Base-by-base conservation (phyloP, 1,140 invertebrate species). In the Aphelenchoides besseyi region DNA sequence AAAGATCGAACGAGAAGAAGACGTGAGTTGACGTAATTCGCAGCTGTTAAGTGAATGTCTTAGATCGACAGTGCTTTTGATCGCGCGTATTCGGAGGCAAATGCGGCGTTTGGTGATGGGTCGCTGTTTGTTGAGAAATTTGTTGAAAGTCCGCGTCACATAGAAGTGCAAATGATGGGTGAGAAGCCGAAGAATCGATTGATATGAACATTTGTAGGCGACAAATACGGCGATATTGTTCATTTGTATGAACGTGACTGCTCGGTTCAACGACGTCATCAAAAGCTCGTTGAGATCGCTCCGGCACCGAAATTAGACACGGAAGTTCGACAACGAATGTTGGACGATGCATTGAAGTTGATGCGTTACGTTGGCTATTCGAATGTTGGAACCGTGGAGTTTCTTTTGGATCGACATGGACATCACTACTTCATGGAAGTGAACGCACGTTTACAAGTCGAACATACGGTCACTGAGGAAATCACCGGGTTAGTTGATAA, bases 381-480 rank as follows among this genome's bases (percentile, higher is more conserved):
- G 62, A 83, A 85, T 62, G 84, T 82, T 54, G 79, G 97, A 57
- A 99, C 97, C 0, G 96, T 98, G 0, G 97, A 99, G 86, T 99
- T 98, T 87, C 87, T 99, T 5, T 87, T 92, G n/a, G 96, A 98
- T 78, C 90, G 92, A 68, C 88, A 89, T 55, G 94, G 94, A 3
- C 92, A 95, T 79, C 95, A 97, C 86, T 99, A 92, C 86, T 99
- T 99, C 85, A 99, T 99, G 82, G 97, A 99, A 89, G 97, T 99
- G 0, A 99, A 99, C 85, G 95, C 96, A 41, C 89, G 94, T 73
- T 88, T 99, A 26, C 96, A 99, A 89, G 97, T 99, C 16, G 97
- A 99, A 85, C 97, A 99, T 85, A 98, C 97, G 0, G 93, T 98
- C 0, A 98, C 95, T 8, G 97, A 99, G 87, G 95, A 99, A 88